Evolutionary conservation across 2,888 invertebrate genomes (phyloP).

Genomic region (Perithous albicinctus): DNA sequence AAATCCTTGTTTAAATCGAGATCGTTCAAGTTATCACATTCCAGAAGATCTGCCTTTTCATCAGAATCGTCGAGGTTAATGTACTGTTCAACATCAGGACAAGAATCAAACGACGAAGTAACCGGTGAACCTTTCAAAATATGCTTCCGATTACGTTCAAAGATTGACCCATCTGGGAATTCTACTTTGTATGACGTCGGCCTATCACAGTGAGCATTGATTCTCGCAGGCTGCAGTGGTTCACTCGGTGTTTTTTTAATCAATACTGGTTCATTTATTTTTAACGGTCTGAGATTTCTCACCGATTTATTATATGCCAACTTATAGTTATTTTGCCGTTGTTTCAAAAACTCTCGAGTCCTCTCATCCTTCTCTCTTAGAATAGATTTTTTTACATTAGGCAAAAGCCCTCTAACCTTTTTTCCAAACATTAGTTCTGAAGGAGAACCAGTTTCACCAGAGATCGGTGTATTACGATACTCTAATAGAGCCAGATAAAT

Average conservation of each 20-base stretch:
- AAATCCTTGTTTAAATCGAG: too few relatives aligned
- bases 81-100: too few relatives aligned
- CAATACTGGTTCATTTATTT: neutral
- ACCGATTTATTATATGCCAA: neutral
- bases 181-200: too few relatives aligned
- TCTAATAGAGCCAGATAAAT: conserved; percentile 59
- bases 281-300: neutral
- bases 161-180: too few relatives aligned
- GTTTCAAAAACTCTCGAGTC: neutral
- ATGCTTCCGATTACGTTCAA: too few relatives aligned
- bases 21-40: too few relatives aligned
- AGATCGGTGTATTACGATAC: conserved; percentile 63
- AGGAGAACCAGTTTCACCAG: conserved; percentile 50
- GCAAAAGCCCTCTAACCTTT: conserved; percentile 49
- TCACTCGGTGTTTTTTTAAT: neutral
- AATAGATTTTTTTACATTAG: conserved; percentile 12
- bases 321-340: neutral
- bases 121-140: too few relatives aligned
- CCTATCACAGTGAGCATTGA: too few relatives aligned
- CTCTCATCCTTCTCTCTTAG: neutral
- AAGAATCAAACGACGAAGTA: neutral
- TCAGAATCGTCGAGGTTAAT: too few relatives aligned
- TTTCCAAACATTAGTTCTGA: conserved; percentile 51
- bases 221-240: neutral
- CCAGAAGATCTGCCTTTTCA: too few relatives aligned